Evolutionary conservation across 2,113 vertebrate species (phyloP), one percentile per base, ranked within the genome.

Genomic region (Mustelus asterias): DNA sequence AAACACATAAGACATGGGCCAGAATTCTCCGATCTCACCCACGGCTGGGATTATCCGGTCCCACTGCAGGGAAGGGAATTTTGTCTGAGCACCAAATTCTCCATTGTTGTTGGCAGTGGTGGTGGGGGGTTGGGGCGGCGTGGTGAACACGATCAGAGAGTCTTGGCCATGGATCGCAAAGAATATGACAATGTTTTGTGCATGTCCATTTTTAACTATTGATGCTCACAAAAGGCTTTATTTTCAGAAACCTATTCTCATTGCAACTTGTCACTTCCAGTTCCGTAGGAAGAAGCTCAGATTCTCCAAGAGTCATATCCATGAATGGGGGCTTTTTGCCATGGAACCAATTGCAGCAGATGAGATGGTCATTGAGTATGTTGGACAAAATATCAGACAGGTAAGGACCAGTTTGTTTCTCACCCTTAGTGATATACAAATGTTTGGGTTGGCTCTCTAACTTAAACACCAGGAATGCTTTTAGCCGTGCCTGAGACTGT

Each of bases 351-450:
- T 99, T 0, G 99, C 99, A 9, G 99, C 99, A 0, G 99, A 99
- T 14, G 99, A 99, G 97, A 99, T 99, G 99, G 99, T 99, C 96
- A 99, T 99, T 0, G 99, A 99, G 95, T 99, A 99, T 0, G 99
- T 99, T 96, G 99, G 99, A 29, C 99, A 99, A 97, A 99, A 99
- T 97, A 99, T 99, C 98, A 97, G 99, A 97, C 99, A 99, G 99
- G 99, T 99, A 96, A 96, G 96, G 18, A 94, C 60, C 29, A 60
- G 29, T 65, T 93, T 33, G 14, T 44, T 83, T 83, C 80, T 44
- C 37, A 44, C 6, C 5, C 37, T 20, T 83, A 20, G n/a, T 3
- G 1, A 0, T 83, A 14, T 20, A 41, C 1, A 44, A 83, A 44
- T 83, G 37, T 83, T 44, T 20, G 16, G 80, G 5, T 83, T 37